Percentiles rank a stretch among this genome's conserved stretches.
Conservation (phyloP, 1,140 invertebrate genomes). For the Drosophila ananassae region DNA sequence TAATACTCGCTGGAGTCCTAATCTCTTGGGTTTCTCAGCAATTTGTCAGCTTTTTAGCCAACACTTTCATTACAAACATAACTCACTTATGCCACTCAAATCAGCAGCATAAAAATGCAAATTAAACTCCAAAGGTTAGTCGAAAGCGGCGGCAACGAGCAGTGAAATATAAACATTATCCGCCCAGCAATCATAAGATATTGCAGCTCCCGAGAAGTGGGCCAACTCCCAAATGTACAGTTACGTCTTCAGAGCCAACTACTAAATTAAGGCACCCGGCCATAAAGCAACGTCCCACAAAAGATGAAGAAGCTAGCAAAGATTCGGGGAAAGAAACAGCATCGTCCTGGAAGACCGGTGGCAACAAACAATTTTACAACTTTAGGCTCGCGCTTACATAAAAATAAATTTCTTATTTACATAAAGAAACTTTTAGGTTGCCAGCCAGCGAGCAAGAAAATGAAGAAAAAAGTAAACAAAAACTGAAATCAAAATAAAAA, state of each 20-base stretch:
- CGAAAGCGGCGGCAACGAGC: conserved; percentile 3
- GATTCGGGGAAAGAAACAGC: conserved; percentile 8
- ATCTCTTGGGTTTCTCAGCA: not conserved
- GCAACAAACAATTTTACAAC: conserved; percentile 77
- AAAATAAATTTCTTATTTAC: conserved; percentile 83
- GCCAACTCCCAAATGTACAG: conserved; percentile 66
- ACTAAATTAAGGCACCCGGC: conserved; percentile 75
- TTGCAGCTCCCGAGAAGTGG: conserved; percentile 23
- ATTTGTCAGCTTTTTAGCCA: conserved; percentile 23
- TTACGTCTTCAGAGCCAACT: conserved; percentile 67
- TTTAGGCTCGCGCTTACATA: conserved; percentile 78
- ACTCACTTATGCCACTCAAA: conserved; percentile 48
- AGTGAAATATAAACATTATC: conserved; percentile 36
- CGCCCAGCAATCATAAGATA: conserved; percentile 25
- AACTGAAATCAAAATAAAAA: conserved; percentile 72
- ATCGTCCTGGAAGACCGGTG: conserved; percentile 13
- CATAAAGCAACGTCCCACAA: conserved; percentile 66
- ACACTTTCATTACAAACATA: conserved; percentile 19
- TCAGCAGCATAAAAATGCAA: conserved; percentile 68
- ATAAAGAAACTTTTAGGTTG: conserved; percentile 79
- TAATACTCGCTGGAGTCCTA: not conserved
- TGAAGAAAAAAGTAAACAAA: conserved; percentile 31
- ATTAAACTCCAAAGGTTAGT: conserved; percentile 60
- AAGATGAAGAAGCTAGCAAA: conserved; percentile 35
- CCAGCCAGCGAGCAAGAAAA: conserved; percentile 46